Conservation (phyloP, 2,113 vertebrate species). For the Notarius quadriscutis region DNA sequence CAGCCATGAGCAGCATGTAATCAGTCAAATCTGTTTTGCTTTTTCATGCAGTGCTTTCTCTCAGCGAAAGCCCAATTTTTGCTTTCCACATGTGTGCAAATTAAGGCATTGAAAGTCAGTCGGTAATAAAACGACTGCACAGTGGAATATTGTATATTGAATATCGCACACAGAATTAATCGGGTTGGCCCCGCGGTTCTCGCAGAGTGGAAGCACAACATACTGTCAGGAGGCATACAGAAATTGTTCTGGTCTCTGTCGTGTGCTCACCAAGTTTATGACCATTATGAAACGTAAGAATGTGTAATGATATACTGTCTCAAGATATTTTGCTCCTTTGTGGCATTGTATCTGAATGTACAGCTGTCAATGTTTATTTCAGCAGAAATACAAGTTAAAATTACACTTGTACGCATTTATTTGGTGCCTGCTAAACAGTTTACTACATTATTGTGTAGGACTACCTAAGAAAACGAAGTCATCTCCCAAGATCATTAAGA, state of each 20-base stretch:
- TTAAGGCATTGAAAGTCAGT: slow-evolving; percentile 37
- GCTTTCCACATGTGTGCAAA: slow-evolving; percentile 51
- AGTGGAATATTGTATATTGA: slow-evolving; percentile 25
- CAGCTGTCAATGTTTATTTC: neutral
- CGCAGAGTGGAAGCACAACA: neutral
- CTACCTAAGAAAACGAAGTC: neutral
- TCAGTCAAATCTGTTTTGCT: neutral
- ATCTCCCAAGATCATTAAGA: neutral
- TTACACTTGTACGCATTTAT: neutral
- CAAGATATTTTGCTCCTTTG: neutral
- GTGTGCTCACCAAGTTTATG: neutral
- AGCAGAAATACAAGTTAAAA: neutral
- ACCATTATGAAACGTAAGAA: neutral
- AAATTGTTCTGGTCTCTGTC: neutral
- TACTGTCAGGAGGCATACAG: neutral
- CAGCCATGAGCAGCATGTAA: neutral
- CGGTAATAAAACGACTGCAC: neutral
- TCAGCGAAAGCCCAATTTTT: slow-evolving; percentile 44
- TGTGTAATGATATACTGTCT: neutral
- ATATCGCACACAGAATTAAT: neutral
- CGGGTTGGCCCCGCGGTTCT: neutral
- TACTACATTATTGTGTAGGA: neutral
- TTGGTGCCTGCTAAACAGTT: neutral
- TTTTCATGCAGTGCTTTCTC: neutral
- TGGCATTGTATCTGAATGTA: neutral